Percentiles rank a stretch among this genome's conserved stretches.
phyloP scores from a whole-genome alignment of 2,797 vertebrate species.

The Falco columbarius region DNA sequence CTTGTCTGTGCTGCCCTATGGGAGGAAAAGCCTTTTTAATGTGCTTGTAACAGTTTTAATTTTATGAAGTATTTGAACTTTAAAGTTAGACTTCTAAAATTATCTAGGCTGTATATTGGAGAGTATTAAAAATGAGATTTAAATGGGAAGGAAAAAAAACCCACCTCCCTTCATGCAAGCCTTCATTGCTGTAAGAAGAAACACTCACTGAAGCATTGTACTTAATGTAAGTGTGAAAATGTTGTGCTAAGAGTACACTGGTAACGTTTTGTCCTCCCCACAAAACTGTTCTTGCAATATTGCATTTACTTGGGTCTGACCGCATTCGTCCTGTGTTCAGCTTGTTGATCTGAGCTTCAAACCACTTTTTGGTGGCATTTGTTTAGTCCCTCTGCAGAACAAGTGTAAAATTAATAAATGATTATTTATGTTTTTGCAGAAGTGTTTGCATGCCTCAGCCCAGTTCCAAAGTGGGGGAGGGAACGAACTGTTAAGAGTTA shows the following conservation, averaged over 20 bases:
- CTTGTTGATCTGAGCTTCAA: background rate
- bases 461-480: background rate
- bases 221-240: background rate
- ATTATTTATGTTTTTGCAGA: background rate
- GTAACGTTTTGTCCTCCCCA: background rate
- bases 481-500: background rate
- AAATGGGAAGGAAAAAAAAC: background rate
- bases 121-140: background rate
- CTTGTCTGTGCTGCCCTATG: background rate
- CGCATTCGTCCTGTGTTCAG: background rate
- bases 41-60: background rate
- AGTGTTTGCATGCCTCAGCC: background rate
- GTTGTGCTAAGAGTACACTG: background rate
- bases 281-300: background rate
- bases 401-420: background rate
- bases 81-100: background rate
- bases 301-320: background rate
- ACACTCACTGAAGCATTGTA: rapidly evolving
- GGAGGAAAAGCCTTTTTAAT: background rate
- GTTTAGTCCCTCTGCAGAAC: background rate
- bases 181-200: background rate
- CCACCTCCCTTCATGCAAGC: background rate
- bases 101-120: background rate
- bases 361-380: background rate
- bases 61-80: conserved; percentile 25